These are phyloP conservation scores for Coendou prehensilis DNA, from an alignment of 2,797 vertebrate genomes.

Conservation along the genomic window DNA sequence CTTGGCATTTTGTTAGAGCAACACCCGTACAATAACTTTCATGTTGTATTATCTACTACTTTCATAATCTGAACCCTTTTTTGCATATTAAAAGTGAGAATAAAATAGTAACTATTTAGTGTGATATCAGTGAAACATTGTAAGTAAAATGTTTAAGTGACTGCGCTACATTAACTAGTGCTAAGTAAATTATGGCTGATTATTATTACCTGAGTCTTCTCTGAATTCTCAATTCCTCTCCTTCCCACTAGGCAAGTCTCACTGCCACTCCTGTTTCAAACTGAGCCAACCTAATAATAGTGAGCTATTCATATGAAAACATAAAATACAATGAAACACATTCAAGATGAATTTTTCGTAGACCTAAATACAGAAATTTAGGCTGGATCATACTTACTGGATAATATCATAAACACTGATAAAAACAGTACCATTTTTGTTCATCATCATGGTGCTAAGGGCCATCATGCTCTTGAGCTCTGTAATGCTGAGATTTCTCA, in stretches of 20 bases:
- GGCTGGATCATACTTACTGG: background rate
- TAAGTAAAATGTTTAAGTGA: background rate
- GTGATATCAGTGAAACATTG: background rate
- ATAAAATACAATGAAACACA: background rate
- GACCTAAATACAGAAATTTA: background rate
- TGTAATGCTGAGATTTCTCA: background rate
- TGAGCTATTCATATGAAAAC: background rate
- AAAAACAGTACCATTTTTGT: background rate
- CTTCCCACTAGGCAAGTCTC: background rate
- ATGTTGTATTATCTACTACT: background rate
- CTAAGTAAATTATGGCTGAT: background rate
- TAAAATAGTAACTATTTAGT: background rate
- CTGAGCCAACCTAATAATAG: background rate
- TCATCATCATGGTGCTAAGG: accelerated
- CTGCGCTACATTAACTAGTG: background rate
- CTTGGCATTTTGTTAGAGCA: background rate
- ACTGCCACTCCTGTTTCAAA: background rate
- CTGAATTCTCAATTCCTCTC: background rate
- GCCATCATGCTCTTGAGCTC: background rate
- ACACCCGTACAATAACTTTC: background rate
- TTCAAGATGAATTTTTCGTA: background rate
- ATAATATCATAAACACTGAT: background rate
- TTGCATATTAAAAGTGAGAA: background rate
- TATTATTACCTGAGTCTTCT: background rate
- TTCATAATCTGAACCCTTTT: background rate